A percentile compares a stretch with the other conserved stretches of the same genome.
These are phyloP conservation scores for Bradysia coprophila DNA, from an alignment of 1,140 invertebrate genomes.

Conservation along the genomic window DNA sequence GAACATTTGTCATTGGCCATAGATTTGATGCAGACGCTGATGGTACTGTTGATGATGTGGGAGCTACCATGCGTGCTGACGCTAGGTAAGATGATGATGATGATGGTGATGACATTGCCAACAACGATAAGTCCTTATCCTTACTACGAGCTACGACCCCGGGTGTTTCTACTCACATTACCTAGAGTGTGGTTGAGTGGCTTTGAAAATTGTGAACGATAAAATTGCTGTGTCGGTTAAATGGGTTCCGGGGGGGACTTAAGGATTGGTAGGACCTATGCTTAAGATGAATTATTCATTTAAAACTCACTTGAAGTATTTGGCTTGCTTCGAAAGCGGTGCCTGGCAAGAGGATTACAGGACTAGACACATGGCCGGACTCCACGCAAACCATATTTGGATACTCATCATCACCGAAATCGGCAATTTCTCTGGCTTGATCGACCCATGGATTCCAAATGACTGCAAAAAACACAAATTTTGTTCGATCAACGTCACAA, in stretches of 20 bases:
- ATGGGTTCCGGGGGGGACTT: not conserved
- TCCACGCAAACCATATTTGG: conserved; percentile 92
- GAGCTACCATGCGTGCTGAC: not conserved
- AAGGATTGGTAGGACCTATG: not conserved
- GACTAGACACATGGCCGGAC: conserved; percentile 70
- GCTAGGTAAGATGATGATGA: not conserved
- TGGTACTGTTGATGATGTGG: not conserved
- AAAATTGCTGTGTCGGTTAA: conserved; percentile 17
- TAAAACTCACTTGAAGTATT: conserved; percentile 17
- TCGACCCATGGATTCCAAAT: conserved; percentile 95
- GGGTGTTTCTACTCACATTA: conserved; percentile 18
- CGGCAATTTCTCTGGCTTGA: conserved; percentile 74
- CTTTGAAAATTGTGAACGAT: conserved; percentile 5
- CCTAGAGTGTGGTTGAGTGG: conserved; percentile 7
- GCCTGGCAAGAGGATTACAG: conserved; percentile 67
- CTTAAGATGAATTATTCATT: not conserved
- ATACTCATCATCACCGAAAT: conserved; percentile 91
- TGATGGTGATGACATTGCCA: not conserved
- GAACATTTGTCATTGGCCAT: not conserved
- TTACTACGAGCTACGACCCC: not conserved
- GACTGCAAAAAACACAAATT: conserved; percentile 30
- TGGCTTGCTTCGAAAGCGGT: conserved; percentile 30
- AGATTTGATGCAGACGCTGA: not conserved
- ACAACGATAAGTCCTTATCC: not conserved
- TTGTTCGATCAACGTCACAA: not conserved